Conservation (phyloP, 1,140 invertebrate genomes). For the Spodoptera frugiperda region DNA sequence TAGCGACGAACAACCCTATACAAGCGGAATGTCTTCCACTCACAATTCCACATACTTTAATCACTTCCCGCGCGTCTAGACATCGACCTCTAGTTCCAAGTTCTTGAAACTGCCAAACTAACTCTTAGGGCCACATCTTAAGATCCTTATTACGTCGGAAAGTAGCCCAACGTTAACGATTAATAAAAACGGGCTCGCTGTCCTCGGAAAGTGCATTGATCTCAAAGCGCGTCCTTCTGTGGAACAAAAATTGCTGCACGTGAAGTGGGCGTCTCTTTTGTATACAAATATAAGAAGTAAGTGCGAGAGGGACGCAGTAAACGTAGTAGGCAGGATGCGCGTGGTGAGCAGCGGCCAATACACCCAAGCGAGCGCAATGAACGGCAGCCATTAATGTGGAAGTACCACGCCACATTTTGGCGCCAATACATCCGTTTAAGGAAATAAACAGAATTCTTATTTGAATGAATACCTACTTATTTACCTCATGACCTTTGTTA, state of each 20-base stretch:
- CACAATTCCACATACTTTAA: slow-evolving; percentile 70
- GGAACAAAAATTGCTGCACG: slow-evolving; percentile 83
- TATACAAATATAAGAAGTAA: slow-evolving; percentile 52
- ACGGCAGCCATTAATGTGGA: slow-evolving; percentile 79
- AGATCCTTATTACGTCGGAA: slow-evolving; percentile 69
- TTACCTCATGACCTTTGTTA: slow-evolving; percentile 7
- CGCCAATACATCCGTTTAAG: slow-evolving; percentile 73
- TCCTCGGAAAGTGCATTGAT: slow-evolving; percentile 85
- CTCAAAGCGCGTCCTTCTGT: slow-evolving; percentile 82
- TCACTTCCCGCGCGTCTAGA: slow-evolving; percentile 82
- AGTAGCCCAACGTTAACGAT: slow-evolving; percentile 65
- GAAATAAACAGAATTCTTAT: slow-evolving; percentile 48
- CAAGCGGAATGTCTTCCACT: slow-evolving; percentile 73
- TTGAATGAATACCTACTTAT: slow-evolving; percentile 2
- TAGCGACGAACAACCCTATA: slow-evolving; percentile 30
- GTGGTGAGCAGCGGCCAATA: slow-evolving; percentile 82
- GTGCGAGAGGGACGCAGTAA: slow-evolving; percentile 74
- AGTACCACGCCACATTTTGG: slow-evolving; percentile 81
- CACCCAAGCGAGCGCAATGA: slow-evolving; percentile 83
- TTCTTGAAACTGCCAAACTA: slow-evolving; percentile 56
- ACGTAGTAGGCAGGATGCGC: slow-evolving; percentile 83
- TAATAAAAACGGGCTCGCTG: slow-evolving; percentile 80
- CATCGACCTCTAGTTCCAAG: slow-evolving; percentile 59
- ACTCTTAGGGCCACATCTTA: slow-evolving; percentile 67
- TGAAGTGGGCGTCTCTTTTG: slow-evolving; percentile 76